Evolutionary conservation across 2,113 vertebrate genomes (phyloP), one percentile per base, ranked within the genome.

Genomic region (Apistogramma diplotaenia): DNA sequence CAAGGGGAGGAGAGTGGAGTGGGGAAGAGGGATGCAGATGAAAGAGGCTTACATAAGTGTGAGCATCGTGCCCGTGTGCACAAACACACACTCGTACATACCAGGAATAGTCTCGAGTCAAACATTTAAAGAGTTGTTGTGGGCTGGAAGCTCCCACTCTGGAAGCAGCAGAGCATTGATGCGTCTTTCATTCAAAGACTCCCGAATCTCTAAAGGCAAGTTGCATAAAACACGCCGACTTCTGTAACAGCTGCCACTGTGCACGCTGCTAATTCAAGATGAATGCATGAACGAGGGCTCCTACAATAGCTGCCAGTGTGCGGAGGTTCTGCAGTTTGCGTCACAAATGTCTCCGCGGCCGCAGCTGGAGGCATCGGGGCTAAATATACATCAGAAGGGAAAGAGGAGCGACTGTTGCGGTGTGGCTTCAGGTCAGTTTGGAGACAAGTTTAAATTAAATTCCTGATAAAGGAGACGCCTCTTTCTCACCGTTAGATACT

Each of bases 1-100:
- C 49, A 51, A 15, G 19, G 46, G 43, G 75, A 70, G 72, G 49
- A 5, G 62, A 54, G 40, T 6, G 62, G 29, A 46, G 31, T 2
- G 35, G 56, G 62, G 35, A 58, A 61, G 70, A 81, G 60, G 67
- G 83, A 85, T 80, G 33, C 49, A 74, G 83, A 89, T 89, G 83
- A 82, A 72, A 84, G 72, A 46, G 81, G 77, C 79, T 92, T 86
- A 89, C 70, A 76, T 90, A 90, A 90, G 79, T 54, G 21, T 65
- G 43, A 78, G 54, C 76, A 83, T 76, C 73, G 55, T 75, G 65
- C 76, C 18, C 53, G 25, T 31, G 35, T 23, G 31, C 59, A 35
- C 56, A 75, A 80, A 79, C 78, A 49, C 58, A 35, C 59, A 75
- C 59, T n/a, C 51, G 3, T 9, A 23, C 27, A 72, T 16, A 72